Evolutionary conservation across 1,140 invertebrate genomes (phyloP).

Genomic region (Matsumurasca onukii): DNA sequence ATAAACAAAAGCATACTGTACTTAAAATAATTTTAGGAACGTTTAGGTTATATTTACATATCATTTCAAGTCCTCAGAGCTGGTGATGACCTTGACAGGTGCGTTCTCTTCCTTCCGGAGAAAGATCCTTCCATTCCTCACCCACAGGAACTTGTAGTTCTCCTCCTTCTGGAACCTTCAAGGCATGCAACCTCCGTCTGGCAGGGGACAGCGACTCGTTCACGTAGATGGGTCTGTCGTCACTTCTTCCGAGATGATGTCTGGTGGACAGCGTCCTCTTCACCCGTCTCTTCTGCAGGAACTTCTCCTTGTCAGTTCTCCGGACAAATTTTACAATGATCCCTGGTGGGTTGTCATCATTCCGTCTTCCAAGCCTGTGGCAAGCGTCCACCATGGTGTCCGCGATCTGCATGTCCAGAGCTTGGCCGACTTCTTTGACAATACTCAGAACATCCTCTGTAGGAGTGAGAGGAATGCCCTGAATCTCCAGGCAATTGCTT

Average conservation of each 20-base stretch:
- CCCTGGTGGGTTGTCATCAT: background rate
- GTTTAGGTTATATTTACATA: too few relatives aligned
- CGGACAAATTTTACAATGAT: slow-evolving; percentile 27
- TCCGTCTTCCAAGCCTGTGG: slow-evolving; percentile 18
- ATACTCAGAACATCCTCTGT: slow-evolving; percentile 15
- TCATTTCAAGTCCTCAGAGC: background rate
- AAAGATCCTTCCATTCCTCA: slow-evolving; percentile 30
- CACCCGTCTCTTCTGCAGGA: background rate
- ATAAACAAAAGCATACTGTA: too few relatives aligned
- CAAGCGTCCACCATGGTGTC: slow-evolving; percentile 15
- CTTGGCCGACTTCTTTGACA: slow-evolving; percentile 9
- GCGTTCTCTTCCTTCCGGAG: slow-evolving; percentile 12
- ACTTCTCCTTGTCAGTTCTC: slow-evolving; percentile 8
- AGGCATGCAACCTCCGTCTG: slow-evolving; percentile 18
- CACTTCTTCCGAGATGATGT: background rate
- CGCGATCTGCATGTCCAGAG: background rate
- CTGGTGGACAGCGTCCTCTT: slow-evolving; percentile 14
- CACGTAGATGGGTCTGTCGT: slow-evolving; percentile 24
- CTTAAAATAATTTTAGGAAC: too few relatives aligned
- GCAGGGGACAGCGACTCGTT: slow-evolving; percentile 28
- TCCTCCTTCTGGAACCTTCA: slow-evolving; percentile 20
- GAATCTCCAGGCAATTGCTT: slow-evolving; percentile 16
- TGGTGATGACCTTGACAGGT: background rate
- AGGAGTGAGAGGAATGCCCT: slow-evolving; percentile 8
- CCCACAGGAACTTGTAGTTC: slow-evolving; percentile 29